Conservation (phyloP, 1,140 invertebrate species). For the Carposina sasakii region DNA sequence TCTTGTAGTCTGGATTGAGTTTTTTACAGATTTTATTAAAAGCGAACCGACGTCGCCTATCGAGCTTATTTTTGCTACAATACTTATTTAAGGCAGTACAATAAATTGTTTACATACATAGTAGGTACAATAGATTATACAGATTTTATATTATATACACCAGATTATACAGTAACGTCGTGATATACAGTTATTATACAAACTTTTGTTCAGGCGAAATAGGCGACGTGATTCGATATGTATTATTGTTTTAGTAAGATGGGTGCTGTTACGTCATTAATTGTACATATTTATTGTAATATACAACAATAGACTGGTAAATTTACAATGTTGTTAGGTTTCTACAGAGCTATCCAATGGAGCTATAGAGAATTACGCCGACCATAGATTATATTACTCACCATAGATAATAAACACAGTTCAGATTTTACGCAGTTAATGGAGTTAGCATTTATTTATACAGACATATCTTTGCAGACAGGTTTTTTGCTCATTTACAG, state of each 20-base stretch:
- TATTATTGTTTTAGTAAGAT: constrained; percentile 58
- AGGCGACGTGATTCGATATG: constrained; percentile 38
- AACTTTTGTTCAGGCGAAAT: constrained; percentile 48
- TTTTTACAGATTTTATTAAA: constrained; percentile 69
- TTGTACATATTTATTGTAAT: constrained; percentile 72
- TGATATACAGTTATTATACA: constrained; percentile 62
- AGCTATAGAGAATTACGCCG: constrained; percentile 25
- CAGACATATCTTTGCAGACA: too few species aligned
- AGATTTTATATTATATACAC: constrained; percentile 65
- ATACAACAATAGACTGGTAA: constrained; percentile 70
- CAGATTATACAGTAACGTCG: constrained; percentile 61
- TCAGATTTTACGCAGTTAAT: too few species aligned
- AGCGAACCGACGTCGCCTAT: constrained; percentile 49
- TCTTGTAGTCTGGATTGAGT: constrained; percentile 71
- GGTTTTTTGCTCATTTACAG: too few species aligned
- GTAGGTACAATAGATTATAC: constrained; percentile 67
- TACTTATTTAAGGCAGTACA: constrained; percentile 41
- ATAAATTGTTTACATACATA: constrained; percentile 50
- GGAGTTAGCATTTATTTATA: too few species aligned
- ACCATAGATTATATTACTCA: too few species aligned
- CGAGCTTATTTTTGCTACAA: constrained; percentile 66
- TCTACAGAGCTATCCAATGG: constrained; percentile 62
- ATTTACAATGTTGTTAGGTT: constrained; percentile 70
- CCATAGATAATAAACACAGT: too few species aligned
- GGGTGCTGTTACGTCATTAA: constrained; percentile 68